Evolutionary conservation across 23 tunicate species (phyloP).

Genomic region (Phallusia fumigata): DNA sequence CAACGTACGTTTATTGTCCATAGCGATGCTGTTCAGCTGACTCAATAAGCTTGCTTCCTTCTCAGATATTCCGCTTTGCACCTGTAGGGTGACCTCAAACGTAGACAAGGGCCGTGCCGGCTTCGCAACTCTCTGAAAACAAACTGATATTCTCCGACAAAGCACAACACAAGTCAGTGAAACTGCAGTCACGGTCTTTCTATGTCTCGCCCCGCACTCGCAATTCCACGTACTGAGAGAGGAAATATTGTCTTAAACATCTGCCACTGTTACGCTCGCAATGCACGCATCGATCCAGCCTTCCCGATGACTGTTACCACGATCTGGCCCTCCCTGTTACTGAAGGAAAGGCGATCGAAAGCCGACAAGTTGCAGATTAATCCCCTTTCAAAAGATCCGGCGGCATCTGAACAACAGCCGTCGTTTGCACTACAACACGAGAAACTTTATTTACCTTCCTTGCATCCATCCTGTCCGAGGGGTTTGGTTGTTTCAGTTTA

Average conservation of each 20-base stretch:
- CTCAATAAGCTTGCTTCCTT: background rate
- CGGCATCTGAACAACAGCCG: background rate
- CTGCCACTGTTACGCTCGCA: background rate
- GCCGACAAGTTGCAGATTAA: background rate
- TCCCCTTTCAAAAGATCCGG: background rate
- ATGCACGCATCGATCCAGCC: background rate
- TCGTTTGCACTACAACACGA: background rate
- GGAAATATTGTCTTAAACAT: background rate
- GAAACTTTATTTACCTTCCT: background rate
- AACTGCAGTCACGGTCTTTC: too few relatives aligned
- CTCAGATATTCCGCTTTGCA: background rate
- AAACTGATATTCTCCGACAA: background rate
- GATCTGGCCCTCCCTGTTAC: background rate
- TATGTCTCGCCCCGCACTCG: too few relatives aligned
- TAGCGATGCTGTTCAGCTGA: background rate
- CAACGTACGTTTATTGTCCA: constrained; percentile 6
- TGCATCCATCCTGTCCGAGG: background rate
- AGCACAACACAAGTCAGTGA: too few relatives aligned
- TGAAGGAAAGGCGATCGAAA: background rate
- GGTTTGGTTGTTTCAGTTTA: background rate
- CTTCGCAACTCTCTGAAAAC: background rate
- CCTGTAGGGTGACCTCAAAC: background rate
- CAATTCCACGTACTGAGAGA: background rate
- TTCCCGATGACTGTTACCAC: constrained; percentile 3
- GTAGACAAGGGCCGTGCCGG: background rate